phyloP scores from a whole-genome alignment of 2,888 invertebrate genomes.

The Polylopha cassiicola region DNA sequence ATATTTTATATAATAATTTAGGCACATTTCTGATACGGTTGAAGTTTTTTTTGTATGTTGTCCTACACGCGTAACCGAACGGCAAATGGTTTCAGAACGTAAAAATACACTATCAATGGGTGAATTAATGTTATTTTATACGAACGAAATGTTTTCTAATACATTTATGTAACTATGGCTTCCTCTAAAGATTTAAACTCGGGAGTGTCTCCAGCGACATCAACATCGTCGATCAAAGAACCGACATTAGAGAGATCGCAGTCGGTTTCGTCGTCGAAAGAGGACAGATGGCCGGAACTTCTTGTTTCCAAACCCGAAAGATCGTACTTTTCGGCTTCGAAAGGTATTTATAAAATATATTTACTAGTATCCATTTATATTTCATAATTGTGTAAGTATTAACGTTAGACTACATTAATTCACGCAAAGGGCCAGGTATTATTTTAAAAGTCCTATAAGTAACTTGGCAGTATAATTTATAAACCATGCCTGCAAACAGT shows the following conservation, averaged over 20 bases:
- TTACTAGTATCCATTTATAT: no score
- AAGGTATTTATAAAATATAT: slow-evolving; percentile 59
- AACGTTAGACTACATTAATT: no score
- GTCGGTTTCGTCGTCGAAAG: slow-evolving; percentile 55
- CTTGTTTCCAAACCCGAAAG: slow-evolving; percentile 64
- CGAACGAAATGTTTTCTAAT: slow-evolving; percentile 37
- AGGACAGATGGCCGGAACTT: slow-evolving; percentile 73
- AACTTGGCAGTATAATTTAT: no score
- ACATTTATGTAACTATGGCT: slow-evolving; percentile 49
- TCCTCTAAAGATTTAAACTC: slow-evolving; percentile 49
- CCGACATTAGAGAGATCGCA: slow-evolving; percentile 58
- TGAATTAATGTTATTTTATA: slow-evolving; percentile 27
- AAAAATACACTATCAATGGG: slow-evolving; percentile 10
- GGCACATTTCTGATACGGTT: no score
- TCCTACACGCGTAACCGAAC: no score
- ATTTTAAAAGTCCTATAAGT: no score
- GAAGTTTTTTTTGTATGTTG: no score
- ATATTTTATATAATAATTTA: no score
- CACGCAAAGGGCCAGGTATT: no score
- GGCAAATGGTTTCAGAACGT: slow-evolving; percentile 8
- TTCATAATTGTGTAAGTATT: no score
- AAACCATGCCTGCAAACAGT: no score
- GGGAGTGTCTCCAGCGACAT: slow-evolving; percentile 54
- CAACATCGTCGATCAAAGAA: slow-evolving; percentile 54
- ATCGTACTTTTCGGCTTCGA: slow-evolving; percentile 62